Base-by-base conservation (phyloP, 2,888 invertebrate species). In the Synanthedon vespiformis region DNA sequence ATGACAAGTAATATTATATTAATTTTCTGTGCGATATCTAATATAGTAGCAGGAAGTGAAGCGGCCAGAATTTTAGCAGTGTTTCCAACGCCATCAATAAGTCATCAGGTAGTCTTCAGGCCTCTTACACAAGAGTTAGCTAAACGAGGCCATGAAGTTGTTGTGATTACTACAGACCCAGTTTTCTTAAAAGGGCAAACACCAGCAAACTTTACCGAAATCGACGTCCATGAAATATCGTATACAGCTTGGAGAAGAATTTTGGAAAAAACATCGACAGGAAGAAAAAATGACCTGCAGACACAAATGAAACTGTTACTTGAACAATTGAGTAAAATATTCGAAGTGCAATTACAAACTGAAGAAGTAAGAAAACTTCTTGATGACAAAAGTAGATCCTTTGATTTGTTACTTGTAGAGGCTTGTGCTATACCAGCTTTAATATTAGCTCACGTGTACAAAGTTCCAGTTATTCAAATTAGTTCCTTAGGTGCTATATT, bases 81-180 rank as follows among this genome's bases (percentile, higher is more conserved):
- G 0, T 67, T 79, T 48, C 74, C 87, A 1, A 61, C 65, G 2
- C 76, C 87, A 1, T 80, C 84, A 0, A 70, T 83, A 40, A 88
- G 88, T 52, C 88, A 88, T 56, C 87, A 88, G 63, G 64, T 82
- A 0, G 75, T 80, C 0, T 86, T 74, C 53, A 67, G 77, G 13
- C 66, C 74, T 1, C 53, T 89, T 3, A 72, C 72, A 8, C 65
- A 72, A 2, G 82, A 80, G 49, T 60, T 89, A n/a, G 71, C 72
- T 0, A 72, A 60, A 50, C 67, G 79, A 12, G 88, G 88, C 1
- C 89, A 89, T 53, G 71, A 88, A 51, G 60, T 89, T 0, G 68
- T 76, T 0, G 67, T 85, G 0, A 58, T 87, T 0, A 86, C 88
- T 1, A 53, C 88, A 22, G 63, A 87, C 55, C 85, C 87, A 4